phyloP scores from a whole-genome alignment of 2,888 invertebrate species.

The Liodrosophila aerea region DNA sequence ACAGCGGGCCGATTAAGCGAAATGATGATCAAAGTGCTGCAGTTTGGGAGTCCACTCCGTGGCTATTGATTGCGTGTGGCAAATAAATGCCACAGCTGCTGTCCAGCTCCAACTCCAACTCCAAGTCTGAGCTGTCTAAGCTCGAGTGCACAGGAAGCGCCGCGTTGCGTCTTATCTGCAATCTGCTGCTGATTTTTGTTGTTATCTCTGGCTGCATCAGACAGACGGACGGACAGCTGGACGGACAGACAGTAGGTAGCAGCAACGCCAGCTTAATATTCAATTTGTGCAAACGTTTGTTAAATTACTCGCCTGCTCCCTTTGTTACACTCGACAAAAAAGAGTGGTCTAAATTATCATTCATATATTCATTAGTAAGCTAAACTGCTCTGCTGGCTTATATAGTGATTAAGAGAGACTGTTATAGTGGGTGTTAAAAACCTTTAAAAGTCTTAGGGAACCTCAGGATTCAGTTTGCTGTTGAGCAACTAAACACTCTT shows the following conservation, averaged over 20 bases:
- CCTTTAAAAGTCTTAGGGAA: too few relatives aligned
- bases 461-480: too few relatives aligned
- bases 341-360: too few relatives aligned
- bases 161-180: slow-evolving; percentile 55
- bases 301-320: slow-evolving; percentile 30
- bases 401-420: too few relatives aligned
- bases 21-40: slow-evolving; percentile 76
- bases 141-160: slow-evolving; percentile 60
- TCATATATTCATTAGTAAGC: too few relatives aligned
- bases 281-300: slow-evolving; percentile 72
- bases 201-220: slow-evolving; percentile 45
- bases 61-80: slow-evolving; percentile 72
- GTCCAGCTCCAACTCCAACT: slow-evolving; percentile 8
- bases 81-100: slow-evolving; percentile 36
- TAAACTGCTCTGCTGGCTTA: too few relatives aligned
- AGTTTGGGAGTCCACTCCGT: slow-evolving; percentile 25
- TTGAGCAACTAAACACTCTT: too few relatives aligned
- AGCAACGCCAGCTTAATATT: slow-evolving; percentile 67
- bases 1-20: slow-evolving; percentile 72
- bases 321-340: background rate
- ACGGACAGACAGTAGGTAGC: slow-evolving; percentile 17
- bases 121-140: background rate
- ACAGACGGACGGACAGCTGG: slow-evolving; percentile 4
- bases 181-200: slow-evolving; percentile 32
- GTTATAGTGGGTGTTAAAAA: too few relatives aligned